These are phyloP conservation scores for Protosalanx chinensis DNA, from an alignment of 2,797 vertebrate genomes.

Conservation along the genomic window DNA sequence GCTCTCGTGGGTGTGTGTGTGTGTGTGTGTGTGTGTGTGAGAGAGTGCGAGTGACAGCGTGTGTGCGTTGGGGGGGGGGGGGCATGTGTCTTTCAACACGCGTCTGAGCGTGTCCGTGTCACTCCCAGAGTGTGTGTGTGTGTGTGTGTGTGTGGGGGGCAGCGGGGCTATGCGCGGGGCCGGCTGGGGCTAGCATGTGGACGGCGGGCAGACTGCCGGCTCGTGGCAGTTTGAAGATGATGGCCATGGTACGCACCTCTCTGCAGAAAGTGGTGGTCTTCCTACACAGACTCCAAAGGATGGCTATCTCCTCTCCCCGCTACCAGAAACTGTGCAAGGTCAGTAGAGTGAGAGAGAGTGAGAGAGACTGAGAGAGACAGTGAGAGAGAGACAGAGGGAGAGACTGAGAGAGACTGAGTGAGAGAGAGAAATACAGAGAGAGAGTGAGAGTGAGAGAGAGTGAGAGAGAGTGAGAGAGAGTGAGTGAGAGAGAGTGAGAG, in stretches of 20 bases:
- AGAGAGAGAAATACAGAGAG: too few relatives aligned
- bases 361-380: too few relatives aligned
- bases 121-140: conserved; percentile 28
- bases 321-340: conserved; percentile 99
- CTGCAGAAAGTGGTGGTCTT: conserved; percentile 99
- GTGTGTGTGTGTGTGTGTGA: too few relatives aligned
- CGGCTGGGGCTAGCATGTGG: conserved; percentile 81
- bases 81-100: background rate
- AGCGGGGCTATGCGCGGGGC: conserved; percentile 70
- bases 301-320: conserved; percentile 97
- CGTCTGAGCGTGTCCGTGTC: conserved; percentile 51
- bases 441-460: too few relatives aligned
- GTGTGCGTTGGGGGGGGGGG: background rate
- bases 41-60: background rate
- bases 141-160: conserved; percentile 23
- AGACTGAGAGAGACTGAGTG: too few relatives aligned
- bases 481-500: too few relatives aligned
- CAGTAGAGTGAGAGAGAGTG: conserved; percentile 64
- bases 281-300: conserved; percentile 97
- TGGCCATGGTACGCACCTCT: conserved; percentile 99
- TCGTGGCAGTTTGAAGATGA: conserved; percentile 98
- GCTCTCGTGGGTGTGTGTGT: conserved; percentile 35
- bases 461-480: too few relatives aligned
- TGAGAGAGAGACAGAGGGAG: too few relatives aligned
- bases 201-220: conserved; percentile 88